Evolutionary conservation across 37 sponge, comb jelly and placozoan genomes (phyloP).

Genomic region (Halisarca cf. caerulea): DNA sequence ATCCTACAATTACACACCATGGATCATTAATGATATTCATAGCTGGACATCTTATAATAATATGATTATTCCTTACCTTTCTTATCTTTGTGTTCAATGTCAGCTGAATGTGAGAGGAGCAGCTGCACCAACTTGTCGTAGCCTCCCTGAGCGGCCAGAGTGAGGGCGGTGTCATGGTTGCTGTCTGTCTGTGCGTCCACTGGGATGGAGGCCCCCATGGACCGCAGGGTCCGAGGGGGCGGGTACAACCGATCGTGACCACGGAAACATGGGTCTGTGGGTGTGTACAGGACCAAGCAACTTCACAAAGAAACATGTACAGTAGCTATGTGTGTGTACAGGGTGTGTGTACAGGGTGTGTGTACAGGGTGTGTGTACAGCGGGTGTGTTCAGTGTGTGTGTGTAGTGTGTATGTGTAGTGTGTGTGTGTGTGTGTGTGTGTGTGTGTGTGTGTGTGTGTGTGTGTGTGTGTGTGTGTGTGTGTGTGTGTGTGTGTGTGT

Average conservation of each 20-base stretch:
- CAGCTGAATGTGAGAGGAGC: conserved; percentile 64
- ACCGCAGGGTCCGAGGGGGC: background rate
- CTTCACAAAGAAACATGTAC: no score
- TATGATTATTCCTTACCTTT: conserved; percentile 53
- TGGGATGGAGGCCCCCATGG: conserved; percentile 52
- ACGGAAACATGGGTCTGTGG: no score
- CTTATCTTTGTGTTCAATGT: conserved; percentile 90
- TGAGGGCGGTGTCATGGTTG: conserved; percentile 93
- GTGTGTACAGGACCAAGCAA: no score
- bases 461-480: no score
- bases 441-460: no score
- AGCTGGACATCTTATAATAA: background rate
- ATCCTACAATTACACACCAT: conserved; percentile 33
- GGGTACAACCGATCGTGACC: background rate
- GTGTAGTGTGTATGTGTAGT: no score
- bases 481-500: no score
- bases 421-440: no score
- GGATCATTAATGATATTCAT: background rate
- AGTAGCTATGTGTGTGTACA: no score
- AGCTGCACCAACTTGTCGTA: conserved; percentile 88
- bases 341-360: no score
- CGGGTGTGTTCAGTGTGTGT: no score
- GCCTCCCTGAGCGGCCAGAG: conserved; percentile 86
- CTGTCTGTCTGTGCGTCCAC: conserved; percentile 82
- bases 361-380: no score